A percentile compares a stretch with the other conserved stretches of the same genome.
These are phyloP conservation scores for rabbit (Oryctolagus cuniculus) DNA, from an alignment of 2,113 vertebrate genomes.

Conservation along the genomic window mOryCun1.1 NC_091448.1:44016501-44017000, in stretches of 20 bases:
- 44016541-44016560: slow-evolving; percentile 91
- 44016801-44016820: slow-evolving; percentile 62
- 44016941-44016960: slow-evolving; percentile 75
- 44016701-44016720: background rate
- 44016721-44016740: background rate
- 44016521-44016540: slow-evolving; percentile 87
- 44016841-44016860: slow-evolving; percentile 63
- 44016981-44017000: slow-evolving; percentile 73
- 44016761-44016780: background rate
- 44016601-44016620: slow-evolving; percentile 96
- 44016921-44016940: slow-evolving; percentile 72
- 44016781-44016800: slow-evolving; percentile 68
- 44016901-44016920: slow-evolving; percentile 78
- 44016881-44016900: slow-evolving; percentile 80
- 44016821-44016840: slow-evolving; percentile 70
- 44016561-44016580: slow-evolving; percentile 95
- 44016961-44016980: slow-evolving; percentile 84
- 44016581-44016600: slow-evolving; percentile 96
- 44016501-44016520: slow-evolving; percentile 90
- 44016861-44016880: slow-evolving; percentile 66
- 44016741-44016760: background rate
- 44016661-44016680: background rate
- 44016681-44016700: background rate
- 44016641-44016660: background rate
- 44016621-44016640: slow-evolving; percentile 91